Evolutionary conservation across 1,140 invertebrate genomes (phyloP).

Genomic region (Triops longicaudatus): DNA sequence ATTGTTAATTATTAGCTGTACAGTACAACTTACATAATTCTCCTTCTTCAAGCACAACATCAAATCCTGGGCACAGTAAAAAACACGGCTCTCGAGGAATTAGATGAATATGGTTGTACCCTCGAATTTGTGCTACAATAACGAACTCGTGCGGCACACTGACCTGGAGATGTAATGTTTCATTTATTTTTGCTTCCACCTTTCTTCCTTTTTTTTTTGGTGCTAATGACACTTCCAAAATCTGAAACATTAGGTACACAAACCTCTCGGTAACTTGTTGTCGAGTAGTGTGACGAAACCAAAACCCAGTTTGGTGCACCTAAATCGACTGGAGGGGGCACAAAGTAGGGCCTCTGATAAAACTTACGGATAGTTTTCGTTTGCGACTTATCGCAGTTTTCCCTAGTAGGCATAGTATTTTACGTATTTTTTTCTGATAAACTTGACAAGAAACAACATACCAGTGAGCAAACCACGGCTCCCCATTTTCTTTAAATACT

Average conservation of each 20-base stretch:
- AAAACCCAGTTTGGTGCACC: constrained; percentile 24
- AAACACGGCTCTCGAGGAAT: constrained; percentile 8
- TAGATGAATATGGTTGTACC: constrained; percentile 21
- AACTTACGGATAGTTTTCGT: constrained; percentile 23
- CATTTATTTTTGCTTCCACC: too few relatives aligned
- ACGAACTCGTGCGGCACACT: constrained; percentile 17
- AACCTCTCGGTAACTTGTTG: constrained; percentile 10
- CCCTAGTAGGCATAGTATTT: background rate
- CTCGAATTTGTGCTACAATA: constrained; percentile 25
- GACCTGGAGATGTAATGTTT: background rate
- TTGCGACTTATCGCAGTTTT: constrained; percentile 21
- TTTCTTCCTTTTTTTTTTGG: too few relatives aligned
- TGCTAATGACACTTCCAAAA: background rate
- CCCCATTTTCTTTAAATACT: background rate
- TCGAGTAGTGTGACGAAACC: constrained; percentile 15
- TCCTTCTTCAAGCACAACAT: constrained; percentile 20
- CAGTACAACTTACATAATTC: constrained; percentile 23
- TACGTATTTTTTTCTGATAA: background rate
- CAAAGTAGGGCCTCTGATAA: constrained; percentile 25
- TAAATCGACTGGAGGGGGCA: constrained; percentile 17
- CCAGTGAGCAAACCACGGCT: constrained; percentile 27
- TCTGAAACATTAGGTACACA: background rate
- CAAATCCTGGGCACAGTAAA: background rate
- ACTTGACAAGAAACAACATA: background rate
- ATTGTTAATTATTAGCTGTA: constrained; percentile 8